phyloP scores from a whole-genome alignment of 2,113 vertebrate genomes.

The Coptodon bakossiorum region DNA sequence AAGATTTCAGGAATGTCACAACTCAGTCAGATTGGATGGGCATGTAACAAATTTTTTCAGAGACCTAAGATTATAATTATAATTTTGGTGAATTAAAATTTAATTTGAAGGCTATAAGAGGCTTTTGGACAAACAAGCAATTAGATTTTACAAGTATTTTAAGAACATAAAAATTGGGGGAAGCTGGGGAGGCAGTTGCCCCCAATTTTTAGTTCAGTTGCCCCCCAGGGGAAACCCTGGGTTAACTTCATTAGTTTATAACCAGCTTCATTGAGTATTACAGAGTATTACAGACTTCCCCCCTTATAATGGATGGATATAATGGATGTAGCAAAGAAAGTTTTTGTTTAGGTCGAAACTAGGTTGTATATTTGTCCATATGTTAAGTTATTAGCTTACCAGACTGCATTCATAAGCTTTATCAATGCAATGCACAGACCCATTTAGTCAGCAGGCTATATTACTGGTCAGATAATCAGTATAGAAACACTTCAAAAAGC shows the following conservation, averaged over 20 bases:
- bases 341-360: not conserved
- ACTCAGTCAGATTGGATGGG: not conserved
- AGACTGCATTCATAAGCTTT: not conserved
- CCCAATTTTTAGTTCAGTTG: not conserved
- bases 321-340: not conserved
- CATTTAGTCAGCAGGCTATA: not conserved
- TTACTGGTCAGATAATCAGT: not conserved
- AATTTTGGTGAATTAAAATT: not conserved
- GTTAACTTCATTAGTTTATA: not conserved
- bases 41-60: not conserved
- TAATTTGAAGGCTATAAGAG: not conserved
- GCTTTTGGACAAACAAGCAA: not conserved
- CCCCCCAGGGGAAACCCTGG: not conserved
- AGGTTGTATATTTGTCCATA: not conserved
- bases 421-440: not conserved
- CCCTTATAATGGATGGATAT: not conserved
- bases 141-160: not conserved
- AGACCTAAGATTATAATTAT: not conserved
- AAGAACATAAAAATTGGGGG: not conserved
- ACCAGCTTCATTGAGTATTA: not conserved
- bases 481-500: not conserved
- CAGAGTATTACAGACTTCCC: not conserved
- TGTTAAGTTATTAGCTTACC: not conserved
- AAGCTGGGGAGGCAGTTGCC: not conserved
- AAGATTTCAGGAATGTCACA: not conserved